Conservation (phyloP, 2,113 vertebrate genomes). For the Zapus hudsonius region DNA sequence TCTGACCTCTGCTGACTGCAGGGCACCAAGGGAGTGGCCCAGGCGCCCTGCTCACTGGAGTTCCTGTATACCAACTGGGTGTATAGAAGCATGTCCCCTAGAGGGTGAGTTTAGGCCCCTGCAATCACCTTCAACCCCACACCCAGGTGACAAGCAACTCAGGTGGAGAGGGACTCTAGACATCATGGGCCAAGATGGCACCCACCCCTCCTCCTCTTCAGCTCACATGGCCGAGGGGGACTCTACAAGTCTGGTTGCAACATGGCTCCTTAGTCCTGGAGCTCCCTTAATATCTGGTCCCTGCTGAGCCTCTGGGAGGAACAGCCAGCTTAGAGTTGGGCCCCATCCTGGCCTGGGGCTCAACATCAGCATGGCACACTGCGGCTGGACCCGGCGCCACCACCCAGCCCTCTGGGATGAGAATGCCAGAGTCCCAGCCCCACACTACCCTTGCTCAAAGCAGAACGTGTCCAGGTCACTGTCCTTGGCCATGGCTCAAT, state of each 20-base stretch:
- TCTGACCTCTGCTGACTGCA: neutral
- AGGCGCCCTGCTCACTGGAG: neutral
- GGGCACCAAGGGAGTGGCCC: neutral
- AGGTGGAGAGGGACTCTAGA: neutral
- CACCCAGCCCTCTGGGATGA: neutral
- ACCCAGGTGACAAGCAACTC: neutral
- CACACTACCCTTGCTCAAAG: neutral
- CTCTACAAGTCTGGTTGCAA: neutral
- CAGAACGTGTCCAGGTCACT: neutral
- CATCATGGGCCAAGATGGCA: no score
- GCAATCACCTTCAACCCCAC: neutral
- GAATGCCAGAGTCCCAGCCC: neutral
- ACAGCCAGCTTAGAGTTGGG: neutral
- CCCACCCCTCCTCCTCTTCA: neutral
- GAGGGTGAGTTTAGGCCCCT: neutral
- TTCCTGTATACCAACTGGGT: neutral
- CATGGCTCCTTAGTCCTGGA: neutral
- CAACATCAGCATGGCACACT: rapidly evolving
- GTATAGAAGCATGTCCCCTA: neutral
- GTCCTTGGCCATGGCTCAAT: neutral
- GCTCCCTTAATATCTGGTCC: neutral
- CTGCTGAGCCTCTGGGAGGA: neutral
- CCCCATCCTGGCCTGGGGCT: no score
- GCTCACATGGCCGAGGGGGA: neutral
- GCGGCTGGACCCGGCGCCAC: rapidly evolving